phyloP scores from a whole-genome alignment of 2,113 vertebrate genomes.

The Lipotes vexillifer region DNA sequence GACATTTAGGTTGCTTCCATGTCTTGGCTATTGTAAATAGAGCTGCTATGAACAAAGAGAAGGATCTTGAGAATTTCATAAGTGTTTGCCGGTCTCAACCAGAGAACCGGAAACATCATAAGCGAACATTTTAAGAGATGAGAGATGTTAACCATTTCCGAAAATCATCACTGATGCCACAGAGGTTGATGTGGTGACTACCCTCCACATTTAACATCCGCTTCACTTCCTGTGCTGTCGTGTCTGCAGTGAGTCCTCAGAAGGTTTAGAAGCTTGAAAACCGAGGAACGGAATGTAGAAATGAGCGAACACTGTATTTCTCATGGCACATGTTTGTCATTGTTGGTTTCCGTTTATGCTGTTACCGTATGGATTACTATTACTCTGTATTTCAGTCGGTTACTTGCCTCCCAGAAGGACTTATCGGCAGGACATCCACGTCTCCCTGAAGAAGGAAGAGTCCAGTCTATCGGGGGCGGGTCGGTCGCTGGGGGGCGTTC shows the following conservation, averaged over 20 bases:
- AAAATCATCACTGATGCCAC: not conserved
- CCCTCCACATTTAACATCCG: not conserved
- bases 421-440: not conserved
- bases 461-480: not conserved
- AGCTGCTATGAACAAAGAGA: not conserved
- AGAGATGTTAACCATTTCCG: not conserved
- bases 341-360: not conserved
- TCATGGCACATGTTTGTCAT: not conserved
- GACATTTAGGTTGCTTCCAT: not conserved
- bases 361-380: not conserved
- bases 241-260: conserved; percentile 16
- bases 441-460: not conserved
- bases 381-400: not conserved
- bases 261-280: not conserved
- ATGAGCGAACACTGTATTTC: not conserved
- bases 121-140: not conserved
- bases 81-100: not conserved
- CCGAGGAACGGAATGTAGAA: not conserved
- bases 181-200: not conserved
- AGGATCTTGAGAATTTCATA: not conserved
- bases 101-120: not conserved
- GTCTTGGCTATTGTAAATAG: not conserved
- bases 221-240: not conserved
- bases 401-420: not conserved
- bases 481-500: not conserved